These are phyloP conservation scores for Neopipo cinnamomea DNA, from an alignment of 2,113 vertebrate genomes.

Conservation along the genomic window DNA sequence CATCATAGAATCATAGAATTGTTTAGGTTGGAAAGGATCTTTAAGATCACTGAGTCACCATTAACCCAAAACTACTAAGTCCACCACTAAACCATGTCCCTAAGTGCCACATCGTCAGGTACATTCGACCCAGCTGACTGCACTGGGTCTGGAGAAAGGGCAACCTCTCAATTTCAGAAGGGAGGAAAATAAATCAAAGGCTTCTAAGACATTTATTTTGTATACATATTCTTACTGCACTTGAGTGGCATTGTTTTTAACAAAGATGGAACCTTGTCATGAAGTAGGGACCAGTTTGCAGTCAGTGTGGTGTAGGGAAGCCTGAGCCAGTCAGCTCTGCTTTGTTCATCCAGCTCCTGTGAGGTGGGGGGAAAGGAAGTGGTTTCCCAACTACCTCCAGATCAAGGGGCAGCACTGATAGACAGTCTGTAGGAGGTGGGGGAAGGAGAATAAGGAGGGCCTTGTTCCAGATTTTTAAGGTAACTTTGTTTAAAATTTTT, in stretches of 20 bases:
- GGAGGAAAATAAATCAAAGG: not conserved
- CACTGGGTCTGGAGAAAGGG: not conserved
- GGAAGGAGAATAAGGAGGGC: not conserved
- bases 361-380: not conserved
- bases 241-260: not conserved
- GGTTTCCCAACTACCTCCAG: not conserved
- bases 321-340: not conserved
- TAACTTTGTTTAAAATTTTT: not conserved
- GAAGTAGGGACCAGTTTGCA: not conserved
- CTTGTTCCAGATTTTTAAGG: not conserved
- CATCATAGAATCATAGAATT: rapidly evolving
- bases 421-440: not conserved
- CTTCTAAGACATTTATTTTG: not conserved
- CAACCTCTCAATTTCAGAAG: not conserved
- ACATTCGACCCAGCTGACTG: rapidly evolving
- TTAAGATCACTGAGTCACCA: not conserved
- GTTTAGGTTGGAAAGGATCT: not conserved
- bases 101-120: not conserved
- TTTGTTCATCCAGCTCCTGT: not conserved
- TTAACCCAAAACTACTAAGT: not conserved
- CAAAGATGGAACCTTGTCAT: not conserved
- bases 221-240: not conserved
- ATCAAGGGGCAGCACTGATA: not conserved
- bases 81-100: not conserved
- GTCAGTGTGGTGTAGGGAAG: not conserved